Conservation (phyloP, 2,888 invertebrate species). For the Iselma pallidipennis region DNA sequence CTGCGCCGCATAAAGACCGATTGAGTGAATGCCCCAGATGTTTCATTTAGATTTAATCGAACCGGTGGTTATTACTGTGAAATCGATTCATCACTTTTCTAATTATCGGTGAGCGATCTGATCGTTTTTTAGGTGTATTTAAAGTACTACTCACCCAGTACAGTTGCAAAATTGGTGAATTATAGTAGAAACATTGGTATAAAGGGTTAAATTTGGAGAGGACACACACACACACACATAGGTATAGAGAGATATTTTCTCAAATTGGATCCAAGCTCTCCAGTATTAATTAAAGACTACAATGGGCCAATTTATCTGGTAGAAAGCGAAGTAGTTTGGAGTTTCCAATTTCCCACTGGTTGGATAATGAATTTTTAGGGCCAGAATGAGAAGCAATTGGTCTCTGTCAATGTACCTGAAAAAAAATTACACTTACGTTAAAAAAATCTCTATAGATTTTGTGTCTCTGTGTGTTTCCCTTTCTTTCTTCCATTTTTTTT, state of each 20-base stretch:
- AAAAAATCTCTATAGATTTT: slow-evolving; percentile 50
- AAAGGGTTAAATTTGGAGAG: background rate
- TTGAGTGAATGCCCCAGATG: background rate
- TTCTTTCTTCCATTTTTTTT: slow-evolving; percentile 5
- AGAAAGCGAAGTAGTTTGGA: slow-evolving; percentile 44
- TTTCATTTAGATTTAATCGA: background rate
- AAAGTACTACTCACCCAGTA: background rate
- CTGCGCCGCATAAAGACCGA: background rate
- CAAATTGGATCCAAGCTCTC: slow-evolving; percentile 32
- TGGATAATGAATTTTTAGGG: slow-evolving; percentile 50
- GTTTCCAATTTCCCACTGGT: slow-evolving; percentile 48
- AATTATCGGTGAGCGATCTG: background rate
- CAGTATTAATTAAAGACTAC: slow-evolving; percentile 47
- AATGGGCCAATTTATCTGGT: slow-evolving; percentile 45
- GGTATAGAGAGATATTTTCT: slow-evolving; percentile 26
- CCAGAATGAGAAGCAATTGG: slow-evolving; percentile 47
- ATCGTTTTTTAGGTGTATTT: background rate
- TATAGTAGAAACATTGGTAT: background rate
- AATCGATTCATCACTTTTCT: background rate
- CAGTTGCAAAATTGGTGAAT: background rate
- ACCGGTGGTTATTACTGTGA: background rate
- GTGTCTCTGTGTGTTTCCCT: slow-evolving; percentile 31
- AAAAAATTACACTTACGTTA: slow-evolving; percentile 47
- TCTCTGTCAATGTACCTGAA: slow-evolving; percentile 51
- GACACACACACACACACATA: slow-evolving; percentile 8